A percentile compares a stretch with the other conserved stretches of the same genome.
phyloP scores from a whole-genome alignment of 2,888 invertebrate genomes.

The Timema cristinae region DNA sequence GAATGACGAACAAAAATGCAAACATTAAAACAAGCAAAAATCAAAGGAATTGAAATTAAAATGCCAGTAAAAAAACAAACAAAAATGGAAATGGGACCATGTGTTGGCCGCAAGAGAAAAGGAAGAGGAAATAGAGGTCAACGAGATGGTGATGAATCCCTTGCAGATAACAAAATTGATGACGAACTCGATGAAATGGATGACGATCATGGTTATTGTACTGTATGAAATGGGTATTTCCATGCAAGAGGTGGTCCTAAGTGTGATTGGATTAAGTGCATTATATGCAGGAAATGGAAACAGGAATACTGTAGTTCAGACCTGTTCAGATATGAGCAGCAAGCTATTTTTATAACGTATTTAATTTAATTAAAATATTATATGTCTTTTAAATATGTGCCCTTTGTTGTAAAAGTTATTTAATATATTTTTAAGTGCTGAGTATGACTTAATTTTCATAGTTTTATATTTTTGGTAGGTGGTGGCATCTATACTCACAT shows the following conservation, averaged over 20 bases:
- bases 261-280: background rate
- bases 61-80: too few species aligned
- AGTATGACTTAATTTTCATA: background rate
- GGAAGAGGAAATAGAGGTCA: background rate
- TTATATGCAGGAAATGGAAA: background rate
- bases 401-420: too few species aligned
- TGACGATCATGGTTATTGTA: background rate
- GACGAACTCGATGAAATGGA: background rate
- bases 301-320: constrained; percentile 3
- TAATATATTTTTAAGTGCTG: too few species aligned
- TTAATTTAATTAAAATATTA: too few species aligned
- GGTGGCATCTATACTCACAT: constrained; percentile 6
- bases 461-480: background rate
- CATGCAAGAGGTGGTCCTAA: background rate
- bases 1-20: too few species aligned
- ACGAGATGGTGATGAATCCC: background rate
- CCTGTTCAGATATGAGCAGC: background rate
- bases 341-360: background rate
- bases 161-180: background rate
- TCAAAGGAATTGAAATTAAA: too few species aligned
- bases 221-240: background rate
- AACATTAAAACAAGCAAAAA: too few species aligned
- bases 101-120: too few species aligned
- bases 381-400: too few species aligned
- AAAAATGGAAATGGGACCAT: too few species aligned